Evolutionary conservation across 2,113 vertebrate species (phyloP).

Genomic region (Typhlomys cinereus): DNA sequence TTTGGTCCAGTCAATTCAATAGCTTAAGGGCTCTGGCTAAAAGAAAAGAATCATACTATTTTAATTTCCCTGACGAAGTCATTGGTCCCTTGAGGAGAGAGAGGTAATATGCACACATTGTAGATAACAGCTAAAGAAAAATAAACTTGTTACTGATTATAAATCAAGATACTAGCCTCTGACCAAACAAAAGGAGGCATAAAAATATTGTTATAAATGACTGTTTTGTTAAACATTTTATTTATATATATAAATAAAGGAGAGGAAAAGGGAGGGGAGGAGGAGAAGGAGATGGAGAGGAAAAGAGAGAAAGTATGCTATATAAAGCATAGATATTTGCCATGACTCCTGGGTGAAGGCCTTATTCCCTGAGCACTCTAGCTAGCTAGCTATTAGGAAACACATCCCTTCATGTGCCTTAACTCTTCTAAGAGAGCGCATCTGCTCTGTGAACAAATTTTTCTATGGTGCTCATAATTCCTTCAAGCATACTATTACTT

Average conservation of each 20-base stretch:
- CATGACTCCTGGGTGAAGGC: too few relatives aligned
- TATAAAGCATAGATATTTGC: too few relatives aligned
- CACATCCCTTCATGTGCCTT: not conserved
- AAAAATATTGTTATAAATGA: not conserved
- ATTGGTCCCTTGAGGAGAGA: not conserved
- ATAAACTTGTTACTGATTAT: not conserved
- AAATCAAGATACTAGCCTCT: not conserved
- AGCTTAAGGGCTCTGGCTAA: not conserved
- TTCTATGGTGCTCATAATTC: not conserved
- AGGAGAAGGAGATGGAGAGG: too few relatives aligned
- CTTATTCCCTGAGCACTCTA: too few relatives aligned
- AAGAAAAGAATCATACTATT: not conserved
- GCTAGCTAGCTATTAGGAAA: too few relatives aligned
- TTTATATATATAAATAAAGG: too few relatives aligned
- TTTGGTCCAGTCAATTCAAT: constrained; percentile 7
- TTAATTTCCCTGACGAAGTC: constrained; percentile 25
- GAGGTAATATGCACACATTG: not conserved
- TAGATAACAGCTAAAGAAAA: not conserved
- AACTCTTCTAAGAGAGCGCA: not conserved
- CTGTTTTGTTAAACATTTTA: not conserved
- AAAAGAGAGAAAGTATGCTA: too few relatives aligned
- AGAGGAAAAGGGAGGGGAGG: too few relatives aligned
- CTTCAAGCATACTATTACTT: not conserved
- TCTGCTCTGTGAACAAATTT: not conserved
- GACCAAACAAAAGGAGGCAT: not conserved